Base-by-base conservation (phyloP, 2,797 vertebrate genomes). In the Morus bassanus region DNA sequence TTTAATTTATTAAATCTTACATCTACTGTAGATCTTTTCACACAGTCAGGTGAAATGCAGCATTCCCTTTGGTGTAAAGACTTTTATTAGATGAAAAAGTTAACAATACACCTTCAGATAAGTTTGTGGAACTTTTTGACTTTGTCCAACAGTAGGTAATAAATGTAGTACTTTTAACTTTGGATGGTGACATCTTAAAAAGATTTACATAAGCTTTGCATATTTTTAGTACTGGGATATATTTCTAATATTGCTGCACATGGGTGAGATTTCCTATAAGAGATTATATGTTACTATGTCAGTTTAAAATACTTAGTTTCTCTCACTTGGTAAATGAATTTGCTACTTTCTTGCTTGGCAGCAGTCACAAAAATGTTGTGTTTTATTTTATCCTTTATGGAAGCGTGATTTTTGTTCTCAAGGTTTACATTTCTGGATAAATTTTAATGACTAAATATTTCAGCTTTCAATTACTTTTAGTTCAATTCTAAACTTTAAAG, bases 131-230 rank as follows among this genome's bases (percentile, higher is more conserved):
- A 31, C 13, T 45, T 86, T 92, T 92, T 85, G 48, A 53, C 54
- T 91, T 61, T 57, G 74, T 85, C 35, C 57, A 45, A 31, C 39
- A 50, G 77, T n/a, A 94, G 67, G 18, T 30, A 41, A 59, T 35
- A 64, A 61, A 82, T 54, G 25, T 31, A 81, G 28, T 50, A 22
- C 56, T 88, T 88, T 39, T 39, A 39, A 39, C 37, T 39, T 39
- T 39, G 8, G 8, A 39, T 39, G 37, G 37, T 39, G 37, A 39
- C 37, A 10, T 39, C 37, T 39, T 39, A 39, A 39, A 70, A 68
- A 92, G 53, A 87, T 95, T 92, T 94, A 59, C 51, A 68, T 89
- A 82, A 96, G 81, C 75, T 89, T 93, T 89, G 74, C 43, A 28
- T 91, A 61, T 54, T 90, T 83, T 91, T 77, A 96, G 69, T 51